Evolutionary conservation across 2,113 vertebrate genomes (phyloP), one percentile per base, ranked within the genome.

Genomic region (Sylvia atricapilla): DNA sequence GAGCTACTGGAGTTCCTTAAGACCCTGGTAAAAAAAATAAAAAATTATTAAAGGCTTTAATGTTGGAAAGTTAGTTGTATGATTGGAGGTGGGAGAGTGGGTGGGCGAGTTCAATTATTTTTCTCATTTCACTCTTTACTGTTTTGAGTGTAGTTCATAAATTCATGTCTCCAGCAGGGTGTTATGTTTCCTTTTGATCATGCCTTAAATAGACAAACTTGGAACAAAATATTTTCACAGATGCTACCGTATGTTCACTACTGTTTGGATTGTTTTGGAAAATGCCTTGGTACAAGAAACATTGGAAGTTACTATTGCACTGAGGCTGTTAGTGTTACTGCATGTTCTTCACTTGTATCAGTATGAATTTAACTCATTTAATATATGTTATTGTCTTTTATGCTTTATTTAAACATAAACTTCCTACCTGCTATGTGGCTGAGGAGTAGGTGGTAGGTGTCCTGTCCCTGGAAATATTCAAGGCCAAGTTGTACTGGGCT

Each of bases 1-100:
- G 98, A 99, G 59, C 95, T 99, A 88, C 96, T 98, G 96, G 98
- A 98, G 75, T 99, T 99, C 96, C 98, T 99, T 87, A 98, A 94
- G 97, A 98, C 98, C 62, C 68, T 99, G 99, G 99, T 99, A 99
- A 99, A 41, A 41, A 41, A 41, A 41, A 41, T 10, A 41, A 41
- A 14, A 41, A 41, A 41, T 41, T 80, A 31, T 58, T 75, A 20
- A 59, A 62, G 33, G 41, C 10, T 46, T 72, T 10, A 35, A 17
- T 39, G 11, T 73, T 85, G 31, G 9, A n/a, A 87, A 31, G 15
- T 24, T 78, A 39, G 3, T 75, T 82, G 13, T 68, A 9, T 2
- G 1, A 6, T 46, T 60, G 46, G 10, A 33, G 4, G 37, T 15
- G 5, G 9, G 17, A 9, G 9, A 8, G 31, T 56, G 35, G 10